phyloP scores from a whole-genome alignment of 2,888 invertebrate species.

The Rutpela maculata region DNA sequence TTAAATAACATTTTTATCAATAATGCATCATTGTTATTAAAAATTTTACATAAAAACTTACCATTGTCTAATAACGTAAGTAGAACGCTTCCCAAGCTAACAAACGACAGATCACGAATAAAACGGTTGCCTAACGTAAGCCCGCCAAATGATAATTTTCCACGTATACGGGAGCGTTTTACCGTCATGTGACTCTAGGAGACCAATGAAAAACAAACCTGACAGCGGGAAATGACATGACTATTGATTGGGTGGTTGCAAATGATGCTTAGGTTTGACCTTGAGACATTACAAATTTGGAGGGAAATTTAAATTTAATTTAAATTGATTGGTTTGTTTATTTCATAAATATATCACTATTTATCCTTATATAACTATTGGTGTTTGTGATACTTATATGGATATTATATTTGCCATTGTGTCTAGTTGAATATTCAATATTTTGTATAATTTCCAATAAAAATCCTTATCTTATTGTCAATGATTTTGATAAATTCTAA shows the following conservation, averaged over 20 bases:
- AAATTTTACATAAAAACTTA: slow-evolving; percentile 66
- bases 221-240: slow-evolving; percentile 51
- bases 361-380: no score
- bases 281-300: slow-evolving; percentile 56
- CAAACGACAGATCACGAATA: slow-evolving; percentile 62
- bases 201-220: slow-evolving; percentile 65
- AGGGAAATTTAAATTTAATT: slow-evolving; percentile 48
- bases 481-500: no score
- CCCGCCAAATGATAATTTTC: slow-evolving; percentile 66
- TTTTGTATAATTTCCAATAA: no score
- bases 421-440: no score
- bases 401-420: no score
- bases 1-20: slow-evolving; percentile 32
- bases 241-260: slow-evolving; percentile 64
- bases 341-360: no score
- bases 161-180: slow-evolving; percentile 52
- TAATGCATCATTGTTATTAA: slow-evolving; percentile 36
- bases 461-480: no score
- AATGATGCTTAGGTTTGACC: slow-evolving; percentile 57
- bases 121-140: slow-evolving; percentile 62
- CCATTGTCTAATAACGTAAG: slow-evolving; percentile 68
- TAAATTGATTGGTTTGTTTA: no score
- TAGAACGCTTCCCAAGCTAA: slow-evolving; percentile 56
- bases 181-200: slow-evolving; percentile 69
- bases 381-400: no score